Percentiles rank a stretch among this genome's conserved stretches.
Evolutionary conservation across 2,888 invertebrate species (phyloP).

Genomic region (Calameuta filiformis): DNA sequence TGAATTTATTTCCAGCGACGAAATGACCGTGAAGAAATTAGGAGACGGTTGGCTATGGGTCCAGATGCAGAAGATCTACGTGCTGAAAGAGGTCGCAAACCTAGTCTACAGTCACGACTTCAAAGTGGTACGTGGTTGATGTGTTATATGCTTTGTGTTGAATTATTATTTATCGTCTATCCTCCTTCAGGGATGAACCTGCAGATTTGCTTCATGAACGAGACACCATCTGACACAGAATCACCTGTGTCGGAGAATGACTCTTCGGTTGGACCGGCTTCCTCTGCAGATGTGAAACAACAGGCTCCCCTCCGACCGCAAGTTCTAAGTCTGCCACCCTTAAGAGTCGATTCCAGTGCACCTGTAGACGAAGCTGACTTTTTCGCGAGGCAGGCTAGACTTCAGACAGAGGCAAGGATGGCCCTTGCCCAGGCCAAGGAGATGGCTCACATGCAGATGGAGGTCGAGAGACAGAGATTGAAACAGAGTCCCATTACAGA

Average conservation of each 20-base stretch:
- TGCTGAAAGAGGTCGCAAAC: conserved; percentile 83
- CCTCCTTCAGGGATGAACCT: conserved; percentile 83
- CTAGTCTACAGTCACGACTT: conserved; percentile 87
- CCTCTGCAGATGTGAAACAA: conserved; percentile 36
- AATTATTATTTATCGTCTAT: conserved; percentile 19
- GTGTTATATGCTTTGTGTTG: background rate
- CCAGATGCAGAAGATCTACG: conserved; percentile 81
- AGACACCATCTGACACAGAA: conserved; percentile 87
- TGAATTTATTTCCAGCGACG: conserved; percentile 73
- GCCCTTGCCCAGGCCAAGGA: conserved; percentile 91
- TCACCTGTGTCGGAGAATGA: conserved; percentile 82
- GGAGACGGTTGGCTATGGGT: conserved; percentile 88
- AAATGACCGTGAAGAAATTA: conserved; percentile 93
- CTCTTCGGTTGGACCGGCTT: conserved; percentile 35
- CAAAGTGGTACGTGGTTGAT: conserved; percentile 77
- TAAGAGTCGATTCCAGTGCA: conserved; percentile 56
- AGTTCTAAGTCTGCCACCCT: conserved; percentile 57
- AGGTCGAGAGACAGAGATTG: conserved; percentile 79
- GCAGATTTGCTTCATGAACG: conserved; percentile 96
- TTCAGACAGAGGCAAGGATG: conserved; percentile 88
- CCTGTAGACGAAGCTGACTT: conserved; percentile 79
- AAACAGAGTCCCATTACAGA: conserved; percentile 86
- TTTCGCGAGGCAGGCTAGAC: conserved; percentile 79
- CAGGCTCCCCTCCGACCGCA: conserved; percentile 47
- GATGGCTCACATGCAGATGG: conserved; percentile 92